Base-by-base conservation (phyloP, 2,888 invertebrate genomes). In the Geophilus truncorum region DNA sequence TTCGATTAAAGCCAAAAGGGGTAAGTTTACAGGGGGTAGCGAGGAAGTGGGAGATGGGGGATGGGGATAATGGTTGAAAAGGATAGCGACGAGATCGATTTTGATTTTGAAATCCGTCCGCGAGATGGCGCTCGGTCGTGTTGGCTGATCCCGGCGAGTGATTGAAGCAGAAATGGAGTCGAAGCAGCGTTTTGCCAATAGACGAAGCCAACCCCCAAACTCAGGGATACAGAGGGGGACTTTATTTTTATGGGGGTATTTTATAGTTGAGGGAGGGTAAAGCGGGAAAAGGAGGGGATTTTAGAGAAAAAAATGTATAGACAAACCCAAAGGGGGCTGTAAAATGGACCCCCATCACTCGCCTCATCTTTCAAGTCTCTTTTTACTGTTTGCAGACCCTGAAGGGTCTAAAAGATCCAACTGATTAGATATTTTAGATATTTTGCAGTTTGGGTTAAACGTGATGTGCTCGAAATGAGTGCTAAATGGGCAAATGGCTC, bases 181-280 rank as follows among this genome's bases (percentile, higher is more conserved):
- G 40, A 40, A 40, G 15, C 3, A 40, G 40, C 40, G 15, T 40
- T 40, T 40, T 40, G 40, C 40, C 40, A 40, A 40, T 40, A 4
- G 40, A 40, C 40, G 21, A 51, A 18, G 7, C 51, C 51, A 51
- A 51, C 51, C 51, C 51, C 51, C 51, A 51, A 51, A 51, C 51
- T 51, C 51, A 5, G 15, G 51, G 40, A 15, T 40, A 3, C 4
- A 28, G 28, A 28, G n/a, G 70, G 70, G 25, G 70, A n/a, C 25
- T 70, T 70, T 70, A 70, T 70, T 70, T 70, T 70, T 70, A 70
- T 70, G 70, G 70, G 70, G 70, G 25, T 70, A 70, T 70, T 70
- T 70, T 70, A 70, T 70, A 70, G 70, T 70, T 70, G 70, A 28
- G 70, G 28, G 70, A 28, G 70, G 70, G 70, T 70, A 28, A 28